Evolutionary conservation across 2,888 invertebrate genomes (phyloP).

Genomic region (Apocheima hispidaria): DNA sequence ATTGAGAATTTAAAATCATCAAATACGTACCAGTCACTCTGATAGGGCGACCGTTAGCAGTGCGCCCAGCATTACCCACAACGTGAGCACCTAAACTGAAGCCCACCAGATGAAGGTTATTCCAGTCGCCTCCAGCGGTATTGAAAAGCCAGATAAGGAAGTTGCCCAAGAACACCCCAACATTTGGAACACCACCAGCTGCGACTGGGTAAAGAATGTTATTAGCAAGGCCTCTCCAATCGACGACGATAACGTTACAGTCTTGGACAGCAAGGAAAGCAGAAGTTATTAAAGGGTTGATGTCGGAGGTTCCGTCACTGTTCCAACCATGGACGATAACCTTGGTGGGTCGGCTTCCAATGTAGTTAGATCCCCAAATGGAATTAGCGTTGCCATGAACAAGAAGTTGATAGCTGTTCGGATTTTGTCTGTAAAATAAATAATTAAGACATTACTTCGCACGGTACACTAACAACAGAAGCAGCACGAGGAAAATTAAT

Average conservation of each 20-base stretch:
- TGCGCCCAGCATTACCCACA: slow-evolving; percentile 69
- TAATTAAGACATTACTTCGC: neutral
- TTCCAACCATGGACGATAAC: slow-evolving; percentile 74
- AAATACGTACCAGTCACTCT: slow-evolving; percentile 66
- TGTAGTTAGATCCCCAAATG: slow-evolving; percentile 60
- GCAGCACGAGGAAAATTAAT: neutral
- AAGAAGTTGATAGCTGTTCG: slow-evolving; percentile 54
- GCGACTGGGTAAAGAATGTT: slow-evolving; percentile 49
- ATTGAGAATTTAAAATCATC: neutral
- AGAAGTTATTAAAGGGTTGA: slow-evolving; percentile 60
- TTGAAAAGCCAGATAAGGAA: slow-evolving; percentile 68
- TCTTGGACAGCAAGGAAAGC: slow-evolving; percentile 64
- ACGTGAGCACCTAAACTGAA: slow-evolving; percentile 77
- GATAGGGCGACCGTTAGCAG: slow-evolving; percentile 51
- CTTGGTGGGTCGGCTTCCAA: slow-evolving; percentile 54
- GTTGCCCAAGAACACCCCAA: slow-evolving; percentile 65
- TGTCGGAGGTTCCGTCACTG: slow-evolving; percentile 58
- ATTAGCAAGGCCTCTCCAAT: slow-evolving; percentile 64
- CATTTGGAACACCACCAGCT: slow-evolving; percentile 60
- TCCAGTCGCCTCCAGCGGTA: slow-evolving; percentile 67
- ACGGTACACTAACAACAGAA: neutral
- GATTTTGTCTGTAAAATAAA: slow-evolving; percentile 56
- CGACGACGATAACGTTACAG: slow-evolving; percentile 69
- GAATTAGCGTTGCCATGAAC: slow-evolving; percentile 59
- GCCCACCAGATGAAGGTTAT: slow-evolving; percentile 71